Conservation (phyloP, 2,113 vertebrate species). For the Dasyprocta punctata region DNA sequence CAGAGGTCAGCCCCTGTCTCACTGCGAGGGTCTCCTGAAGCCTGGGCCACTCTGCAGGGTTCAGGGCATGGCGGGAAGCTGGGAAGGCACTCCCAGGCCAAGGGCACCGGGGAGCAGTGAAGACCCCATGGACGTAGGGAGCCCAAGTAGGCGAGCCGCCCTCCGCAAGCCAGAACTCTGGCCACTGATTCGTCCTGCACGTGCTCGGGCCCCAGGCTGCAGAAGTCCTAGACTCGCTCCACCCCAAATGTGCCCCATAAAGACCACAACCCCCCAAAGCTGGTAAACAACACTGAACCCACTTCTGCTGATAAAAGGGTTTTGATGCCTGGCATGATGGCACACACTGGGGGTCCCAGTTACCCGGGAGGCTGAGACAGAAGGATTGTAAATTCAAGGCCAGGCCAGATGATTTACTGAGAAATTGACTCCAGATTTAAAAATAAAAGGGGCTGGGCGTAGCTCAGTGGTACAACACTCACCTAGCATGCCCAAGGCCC, state of each 20-base stretch:
- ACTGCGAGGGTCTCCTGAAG: background rate
- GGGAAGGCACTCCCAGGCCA: background rate
- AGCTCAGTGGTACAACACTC: too few species aligned
- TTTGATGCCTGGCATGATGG: background rate
- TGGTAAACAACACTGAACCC: background rate
- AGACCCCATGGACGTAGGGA: background rate
- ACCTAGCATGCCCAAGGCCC: too few species aligned
- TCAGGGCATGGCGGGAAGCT: background rate
- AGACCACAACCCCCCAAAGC: background rate
- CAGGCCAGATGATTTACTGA: background rate
- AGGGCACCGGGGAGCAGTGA: background rate
- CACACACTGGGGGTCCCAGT: background rate
- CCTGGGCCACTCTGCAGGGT: background rate
- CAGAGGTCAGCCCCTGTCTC: background rate
- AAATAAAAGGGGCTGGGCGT: background rate
- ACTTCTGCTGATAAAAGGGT: background rate
- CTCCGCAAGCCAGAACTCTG: background rate
- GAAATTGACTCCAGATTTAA: background rate
- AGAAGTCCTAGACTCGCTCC: background rate
- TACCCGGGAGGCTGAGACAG: background rate
- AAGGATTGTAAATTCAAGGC: background rate
- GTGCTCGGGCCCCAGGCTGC: background rate
- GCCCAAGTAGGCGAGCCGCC: too few species aligned
- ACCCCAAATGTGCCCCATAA: accelerated
- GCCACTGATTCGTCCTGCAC: background rate